A percentile compares a stretch with the other conserved stretches of the same genome.
phyloP scores from a whole-genome alignment of 2,888 invertebrate genomes.

The Microctonus brassicae region DNA sequence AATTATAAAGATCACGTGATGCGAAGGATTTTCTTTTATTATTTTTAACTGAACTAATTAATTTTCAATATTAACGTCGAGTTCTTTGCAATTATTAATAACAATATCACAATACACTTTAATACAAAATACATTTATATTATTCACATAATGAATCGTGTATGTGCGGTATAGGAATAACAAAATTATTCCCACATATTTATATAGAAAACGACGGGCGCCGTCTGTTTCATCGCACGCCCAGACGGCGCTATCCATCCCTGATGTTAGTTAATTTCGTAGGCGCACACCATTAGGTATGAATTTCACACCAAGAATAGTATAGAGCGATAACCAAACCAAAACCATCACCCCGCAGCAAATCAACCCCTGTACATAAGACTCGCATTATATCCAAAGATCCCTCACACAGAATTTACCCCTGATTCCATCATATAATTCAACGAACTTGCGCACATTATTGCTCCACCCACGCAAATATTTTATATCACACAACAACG shows the following conservation, averaged over 20 bases:
- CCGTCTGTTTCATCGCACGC: background rate
- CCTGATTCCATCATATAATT: background rate
- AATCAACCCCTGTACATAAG: background rate
- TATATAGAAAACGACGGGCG: background rate
- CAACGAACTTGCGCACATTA: background rate
- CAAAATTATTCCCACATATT: background rate
- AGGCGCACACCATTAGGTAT: conserved; percentile 1
- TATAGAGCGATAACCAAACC: background rate
- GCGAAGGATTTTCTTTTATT: conserved; percentile 10
- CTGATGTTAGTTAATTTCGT: background rate
- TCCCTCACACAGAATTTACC: background rate
- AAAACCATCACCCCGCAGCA: background rate
- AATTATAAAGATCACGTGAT: conserved; percentile 30
- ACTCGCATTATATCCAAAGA: background rate
- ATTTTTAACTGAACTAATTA: no score
- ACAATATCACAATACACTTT: no score
- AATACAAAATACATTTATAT: no score
- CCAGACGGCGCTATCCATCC: conserved; percentile 1
- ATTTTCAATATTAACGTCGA: conserved; percentile 51
- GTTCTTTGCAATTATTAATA: conserved; percentile 21
- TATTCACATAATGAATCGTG: no score
- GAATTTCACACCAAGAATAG: background rate
- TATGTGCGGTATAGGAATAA: background rate
- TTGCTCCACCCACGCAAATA: conserved; percentile 1
- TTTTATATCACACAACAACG: background rate